A percentile compares a stretch with the other conserved stretches of the same genome.
Evolutionary conservation across 2,797 vertebrate genomes (phyloP).

Genomic region (Sebastes flavidus): DNA sequence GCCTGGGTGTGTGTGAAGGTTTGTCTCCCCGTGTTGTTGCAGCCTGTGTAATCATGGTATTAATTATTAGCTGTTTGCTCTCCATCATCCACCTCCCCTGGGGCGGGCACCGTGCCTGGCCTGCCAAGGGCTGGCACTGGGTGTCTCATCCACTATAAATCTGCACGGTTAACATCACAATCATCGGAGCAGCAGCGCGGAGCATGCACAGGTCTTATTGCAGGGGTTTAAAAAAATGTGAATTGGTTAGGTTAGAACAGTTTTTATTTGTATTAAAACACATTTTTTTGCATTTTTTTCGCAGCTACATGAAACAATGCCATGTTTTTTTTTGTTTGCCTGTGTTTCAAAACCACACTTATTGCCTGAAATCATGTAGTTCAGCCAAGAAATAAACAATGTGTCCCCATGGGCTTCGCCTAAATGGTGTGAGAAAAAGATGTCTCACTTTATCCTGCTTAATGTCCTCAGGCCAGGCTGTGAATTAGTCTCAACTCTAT

Average conservation of each 20-base stretch:
- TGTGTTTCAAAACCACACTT: slow-evolving; percentile 13
- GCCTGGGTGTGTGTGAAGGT: slow-evolving; percentile 72
- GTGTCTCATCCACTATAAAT: slow-evolving; percentile 78
- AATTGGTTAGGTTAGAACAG: background rate
- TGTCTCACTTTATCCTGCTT: slow-evolving; percentile 77
- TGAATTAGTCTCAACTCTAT: slow-evolving; percentile 73
- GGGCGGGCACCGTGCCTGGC: slow-evolving; percentile 72
- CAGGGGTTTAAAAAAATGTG: background rate
- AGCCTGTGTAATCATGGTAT: slow-evolving; percentile 84
- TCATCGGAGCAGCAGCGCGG: slow-evolving; percentile 33
- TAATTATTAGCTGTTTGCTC: slow-evolving; percentile 88
- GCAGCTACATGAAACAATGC: background rate
- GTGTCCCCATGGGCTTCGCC: slow-evolving; percentile 69
- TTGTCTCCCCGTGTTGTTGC: slow-evolving; percentile 81
- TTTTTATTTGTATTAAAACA: background rate
- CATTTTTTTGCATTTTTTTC: background rate
- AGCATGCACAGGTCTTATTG: slow-evolving; percentile 1
- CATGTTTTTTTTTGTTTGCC: slow-evolving; percentile 1
- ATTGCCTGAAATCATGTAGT: slow-evolving; percentile 52
- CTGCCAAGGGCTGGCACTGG: slow-evolving; percentile 73
- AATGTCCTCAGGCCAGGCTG: slow-evolving; percentile 67
- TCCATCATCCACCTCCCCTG: slow-evolving; percentile 81
- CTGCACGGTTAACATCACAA: slow-evolving; percentile 72
- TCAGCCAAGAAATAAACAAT: slow-evolving; percentile 68
- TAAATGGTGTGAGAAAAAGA: slow-evolving; percentile 77